Conservation (phyloP, 2,888 invertebrate genomes). For the Abscondita cerata region DNA sequence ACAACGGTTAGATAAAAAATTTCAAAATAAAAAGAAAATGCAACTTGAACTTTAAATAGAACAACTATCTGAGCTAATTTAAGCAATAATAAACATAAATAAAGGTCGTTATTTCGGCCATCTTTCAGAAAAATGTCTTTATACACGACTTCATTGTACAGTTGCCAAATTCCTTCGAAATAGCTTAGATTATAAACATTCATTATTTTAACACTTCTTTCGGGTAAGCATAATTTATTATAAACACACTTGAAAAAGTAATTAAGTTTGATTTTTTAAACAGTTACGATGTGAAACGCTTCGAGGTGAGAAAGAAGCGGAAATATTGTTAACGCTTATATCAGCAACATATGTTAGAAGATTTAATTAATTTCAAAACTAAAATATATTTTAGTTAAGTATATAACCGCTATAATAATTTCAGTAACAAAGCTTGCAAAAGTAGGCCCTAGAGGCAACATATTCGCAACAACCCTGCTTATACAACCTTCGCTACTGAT, state of each 20-base stretch:
- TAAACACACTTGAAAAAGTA: neutral
- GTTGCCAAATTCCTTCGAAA: neutral
- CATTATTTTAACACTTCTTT: neutral
- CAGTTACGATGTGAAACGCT: too few species aligned
- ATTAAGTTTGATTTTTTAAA: neutral
- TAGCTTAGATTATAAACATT: neutral
- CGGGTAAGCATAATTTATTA: neutral
- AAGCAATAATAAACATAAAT: too few species aligned
- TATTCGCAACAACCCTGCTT: conserved; percentile 14
- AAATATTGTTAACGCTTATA: neutral
- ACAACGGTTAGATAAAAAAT: too few species aligned
- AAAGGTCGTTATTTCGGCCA: too few species aligned
- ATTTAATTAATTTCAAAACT: conserved; percentile 5
- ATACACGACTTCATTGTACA: neutral
- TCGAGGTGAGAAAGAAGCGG: too few species aligned
- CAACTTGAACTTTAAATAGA: too few species aligned
- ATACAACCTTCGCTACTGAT: conserved; percentile 19
- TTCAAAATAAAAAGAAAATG: too few species aligned
- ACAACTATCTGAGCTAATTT: too few species aligned
- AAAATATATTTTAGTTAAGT: conserved; percentile 4
- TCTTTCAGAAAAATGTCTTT: too few species aligned
- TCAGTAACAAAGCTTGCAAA: conserved; percentile 10
- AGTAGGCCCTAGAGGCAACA: conserved; percentile 11
- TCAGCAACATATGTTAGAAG: neutral
- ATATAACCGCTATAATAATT: conserved; percentile 8